Base-by-base conservation (phyloP, 2,888 invertebrate species). In the Xanthia togata region DNA sequence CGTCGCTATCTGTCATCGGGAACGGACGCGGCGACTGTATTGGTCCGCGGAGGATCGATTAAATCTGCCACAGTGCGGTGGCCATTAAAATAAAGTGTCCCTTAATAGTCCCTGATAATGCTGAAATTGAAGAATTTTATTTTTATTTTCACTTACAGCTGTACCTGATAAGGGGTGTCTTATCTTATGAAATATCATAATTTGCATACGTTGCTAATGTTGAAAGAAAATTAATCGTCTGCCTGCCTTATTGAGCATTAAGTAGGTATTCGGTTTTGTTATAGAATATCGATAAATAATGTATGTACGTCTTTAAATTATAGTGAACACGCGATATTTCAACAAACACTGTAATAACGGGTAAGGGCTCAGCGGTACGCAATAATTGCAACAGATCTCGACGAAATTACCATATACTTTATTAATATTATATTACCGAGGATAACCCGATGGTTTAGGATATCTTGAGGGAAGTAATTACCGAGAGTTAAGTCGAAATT, bases 1-100 rank as follows among this genome's bases (percentile, higher is more conserved):
- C 91, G 89, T 92, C 90, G 92, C 93, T 96, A 96, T 96, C 96
- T 95, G 95, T 96, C 96, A 95, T 95, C 96, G 93, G 89, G 91
- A 88, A 92, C 92, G 88, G 93, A 93, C 94, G 94, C 90, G 89
- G 89, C 86, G 87, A 86, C 89, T 84, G 91, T 91, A 92, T 91
- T 91, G 92, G 89, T 82, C 88, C 75, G 77, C 80, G 73, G 82
- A 82, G 83, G 82, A 85, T 90, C 93, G 95, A 95, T 95, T 95
- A 94, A 93, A 95, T 95, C 95, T 93, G 91, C 91, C 90, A 88
- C 92, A 90, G 86, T 90, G 90, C 90, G 92, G 93, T 92, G 93
- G 92, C 90, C 94, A 95, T 94, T 94, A 94, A 94, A 94, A 93
- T 93, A 94, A 93, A 93, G 87, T 90, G 92, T 85, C 90, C 91